These are phyloP conservation scores for Muntiacus reevesi DNA, from an alignment of 2,113 vertebrate genomes.

Conservation along the genomic window DNA sequence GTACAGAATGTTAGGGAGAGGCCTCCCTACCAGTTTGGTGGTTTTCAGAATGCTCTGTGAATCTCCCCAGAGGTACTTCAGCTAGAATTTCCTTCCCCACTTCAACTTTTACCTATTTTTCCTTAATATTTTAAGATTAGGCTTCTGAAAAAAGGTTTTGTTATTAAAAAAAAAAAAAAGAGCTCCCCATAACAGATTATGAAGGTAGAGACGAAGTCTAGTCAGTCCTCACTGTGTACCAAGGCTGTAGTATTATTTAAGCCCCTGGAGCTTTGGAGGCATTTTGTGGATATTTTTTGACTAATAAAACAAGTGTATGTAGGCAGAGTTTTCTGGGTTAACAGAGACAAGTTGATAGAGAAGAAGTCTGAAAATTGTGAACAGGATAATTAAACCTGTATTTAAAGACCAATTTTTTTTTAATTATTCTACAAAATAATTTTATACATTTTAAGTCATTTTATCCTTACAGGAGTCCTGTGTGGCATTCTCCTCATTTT, in stretches of 20 bases:
- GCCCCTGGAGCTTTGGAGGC: neutral
- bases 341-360: neutral
- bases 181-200: neutral
- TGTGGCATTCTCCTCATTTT: neutral
- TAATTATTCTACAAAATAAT: neutral
- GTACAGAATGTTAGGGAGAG: neutral
- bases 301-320: neutral
- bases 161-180: neutral
- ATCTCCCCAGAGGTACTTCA: neutral
- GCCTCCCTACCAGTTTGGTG: neutral
- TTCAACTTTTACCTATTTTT: slow-evolving; percentile 14
- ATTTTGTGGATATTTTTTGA: slow-evolving; percentile 29
- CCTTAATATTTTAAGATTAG: neutral
- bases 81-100: neutral
- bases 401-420: neutral
- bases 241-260: slow-evolving; percentile 1
- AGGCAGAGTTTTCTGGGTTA: neutral
- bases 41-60: neutral
- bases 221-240: neutral
- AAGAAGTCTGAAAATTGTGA: slow-evolving; percentile 20
- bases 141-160: neutral
- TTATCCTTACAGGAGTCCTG: neutral
- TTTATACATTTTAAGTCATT: neutral
- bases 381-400: neutral
- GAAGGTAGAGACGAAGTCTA: neutral